Base-by-base conservation (phyloP, 2,888 invertebrate genomes). In the Syritta pipiens region DNA sequence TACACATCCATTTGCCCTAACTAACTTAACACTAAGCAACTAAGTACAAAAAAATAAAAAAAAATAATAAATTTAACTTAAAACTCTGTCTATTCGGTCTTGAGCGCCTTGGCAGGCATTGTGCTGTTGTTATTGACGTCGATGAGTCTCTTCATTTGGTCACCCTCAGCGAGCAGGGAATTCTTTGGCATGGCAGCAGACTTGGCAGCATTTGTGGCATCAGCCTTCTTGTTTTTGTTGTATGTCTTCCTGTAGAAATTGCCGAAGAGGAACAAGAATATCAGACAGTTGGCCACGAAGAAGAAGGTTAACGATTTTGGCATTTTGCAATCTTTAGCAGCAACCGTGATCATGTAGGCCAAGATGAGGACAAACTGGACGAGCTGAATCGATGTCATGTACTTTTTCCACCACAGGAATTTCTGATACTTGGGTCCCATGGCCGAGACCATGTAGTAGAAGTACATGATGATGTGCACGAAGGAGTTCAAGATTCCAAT, bases 321-420 rank as follows among this genome's bases (percentile, higher is more conserved):
- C 85, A 91, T 88, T 68, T 90, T 89, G 86, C 91, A 92, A 81
- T 91, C 91, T 86, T 90, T 89, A 17, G 87, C 88, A 40, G 90
- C 88, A 1, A 90, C 86, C 1, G 84, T 81, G 26, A 88, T 85
- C 86, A 93, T 90, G 85, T 94, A 94, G 5, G 89, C 85, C 17
- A 94, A 89, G 90, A 94, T 93, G 35, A 94, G 85, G 20, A 91
- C 88, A 83, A 94, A 94, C 85, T 94, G 94, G 1, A 91, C 86
- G 81, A 90, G 82, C 83, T 90, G 90, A 35, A 90, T 88, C 84
- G 88, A 87, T 65, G 90, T 90, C 86, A 90, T 90, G 83, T 90
- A 90, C 82, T 89, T 90, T 83, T 90, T 90, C 90, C 90, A 90
- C 90, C 90, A 90, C 12, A 90, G 82, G 81, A 89, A 90, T 69